Evolutionary conservation across 2,888 invertebrate genomes (phyloP), one percentile per base, ranked within the genome.

Genomic region (Cyclophora punctaria): DNA sequence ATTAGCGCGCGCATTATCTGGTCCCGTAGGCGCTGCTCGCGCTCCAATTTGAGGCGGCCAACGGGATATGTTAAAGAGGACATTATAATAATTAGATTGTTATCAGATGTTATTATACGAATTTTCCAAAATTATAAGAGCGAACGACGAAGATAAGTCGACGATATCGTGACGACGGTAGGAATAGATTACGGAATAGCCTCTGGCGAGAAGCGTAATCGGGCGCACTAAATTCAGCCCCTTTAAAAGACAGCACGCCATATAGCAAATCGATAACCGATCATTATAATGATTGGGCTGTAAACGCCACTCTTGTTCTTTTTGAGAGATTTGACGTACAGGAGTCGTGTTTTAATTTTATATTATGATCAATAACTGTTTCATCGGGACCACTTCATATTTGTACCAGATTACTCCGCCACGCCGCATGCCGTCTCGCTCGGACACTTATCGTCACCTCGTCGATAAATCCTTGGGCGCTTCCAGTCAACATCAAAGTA

Each of bases 61-160:
- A 83, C 81, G 81, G 82, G 79, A 83, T 85, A 87, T 86, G 83
- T 83, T 87, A 86, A 87, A 83, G 75, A 86, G 86, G 80, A 83
- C 83, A 86, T 87, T 87, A 87, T 84, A 83, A 87, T 85, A 86
- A 86, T 87, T 83, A 84, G 84, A 86, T 85, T 81, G 84, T 85
- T 86, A 86, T 86, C 85, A 83, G 83, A 84, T 79, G 73, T 85
- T 86, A 86, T 87, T 84, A 85, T 85, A 85, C 77, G 83, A 83
- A 86, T 84, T 87, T 85, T 72, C 75, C 73, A 78, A 84, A 86
- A 87, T 85, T 84, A 84, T 84, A 84, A 84, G 75, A 80, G 75
- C 66, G 71, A 74, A 69, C 79, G 78, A 80, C 73, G 69, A 73
- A 81, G 84, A 84, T 83, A 82, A 80, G 78, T 80, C 77, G 78